Conservation (phyloP, 2,888 invertebrate genomes). For the Argyra leucocephala region DNA sequence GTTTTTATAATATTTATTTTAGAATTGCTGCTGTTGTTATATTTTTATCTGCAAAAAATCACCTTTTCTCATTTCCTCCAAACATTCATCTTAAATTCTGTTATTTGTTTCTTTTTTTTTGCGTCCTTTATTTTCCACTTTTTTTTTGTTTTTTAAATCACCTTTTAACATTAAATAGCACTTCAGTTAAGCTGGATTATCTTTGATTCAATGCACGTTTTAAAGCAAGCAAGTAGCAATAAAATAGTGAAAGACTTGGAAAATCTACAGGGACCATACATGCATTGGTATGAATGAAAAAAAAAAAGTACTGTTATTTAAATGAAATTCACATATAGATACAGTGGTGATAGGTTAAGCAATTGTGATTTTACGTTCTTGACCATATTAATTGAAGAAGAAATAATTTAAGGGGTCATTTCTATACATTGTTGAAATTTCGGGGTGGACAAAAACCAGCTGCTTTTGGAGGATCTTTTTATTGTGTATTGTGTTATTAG, state of each 20-base stretch:
- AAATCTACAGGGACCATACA: not conserved
- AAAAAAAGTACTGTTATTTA: not conserved
- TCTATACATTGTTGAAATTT: too few relatives aligned
- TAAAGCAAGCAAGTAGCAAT: not conserved
- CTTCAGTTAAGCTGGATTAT: slow-evolving; percentile 6
- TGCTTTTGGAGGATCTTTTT: too few relatives aligned
- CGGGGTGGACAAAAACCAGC: too few relatives aligned
- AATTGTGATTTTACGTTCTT: too few relatives aligned
- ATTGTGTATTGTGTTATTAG: too few relatives aligned
- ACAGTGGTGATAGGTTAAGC: too few relatives aligned
- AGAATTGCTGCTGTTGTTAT: too few relatives aligned
- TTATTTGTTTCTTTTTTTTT: not conserved
- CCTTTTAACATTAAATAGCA: slow-evolving; percentile 6
- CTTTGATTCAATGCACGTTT: slow-evolving; percentile 10
- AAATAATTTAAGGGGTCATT: too few relatives aligned
- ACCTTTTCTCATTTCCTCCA: not conserved
- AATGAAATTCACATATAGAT: not conserved
- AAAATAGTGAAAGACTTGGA: not conserved
- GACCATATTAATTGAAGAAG: too few relatives aligned
- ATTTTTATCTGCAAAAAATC: not conserved
- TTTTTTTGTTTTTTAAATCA: not conserved
- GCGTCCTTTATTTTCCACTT: too few relatives aligned
- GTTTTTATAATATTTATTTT: not conserved
- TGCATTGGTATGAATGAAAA: not conserved
- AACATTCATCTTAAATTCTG: not conserved